Evolutionary conservation across 1,140 invertebrate species (phyloP).

Genomic region (Eriosoma lanigerum): DNA sequence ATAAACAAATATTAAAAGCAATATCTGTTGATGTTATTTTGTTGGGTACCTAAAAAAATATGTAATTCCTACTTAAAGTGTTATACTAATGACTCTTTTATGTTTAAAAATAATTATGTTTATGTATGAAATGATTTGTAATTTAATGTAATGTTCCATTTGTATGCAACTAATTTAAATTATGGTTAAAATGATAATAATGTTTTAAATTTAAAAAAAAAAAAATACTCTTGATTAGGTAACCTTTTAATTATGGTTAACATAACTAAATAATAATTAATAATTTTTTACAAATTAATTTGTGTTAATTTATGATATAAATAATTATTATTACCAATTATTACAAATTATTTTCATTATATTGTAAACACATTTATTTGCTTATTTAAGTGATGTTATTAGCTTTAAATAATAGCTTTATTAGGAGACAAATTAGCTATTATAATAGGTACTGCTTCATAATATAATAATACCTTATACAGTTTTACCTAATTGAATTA

Average conservation of each 20-base stretch:
- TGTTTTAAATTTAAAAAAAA: constrained; percentile 1
- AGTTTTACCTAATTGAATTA: background rate
- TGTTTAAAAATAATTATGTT: background rate
- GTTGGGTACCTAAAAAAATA: constrained; percentile 4
- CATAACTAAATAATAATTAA: background rate
- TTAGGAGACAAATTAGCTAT: constrained; percentile 4
- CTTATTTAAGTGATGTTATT: constrained; percentile 20
- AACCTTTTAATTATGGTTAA: constrained; percentile 4
- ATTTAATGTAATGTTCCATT: background rate
- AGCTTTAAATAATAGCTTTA: constrained; percentile 28
- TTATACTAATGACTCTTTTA: constrained; percentile 18
- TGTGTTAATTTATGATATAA: constrained; percentile 17
- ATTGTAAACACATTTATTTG: constrained; percentile 21
- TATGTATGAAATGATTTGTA: constrained; percentile 14
- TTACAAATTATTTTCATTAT: constrained; percentile 6
- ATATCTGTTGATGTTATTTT: constrained; percentile 30
- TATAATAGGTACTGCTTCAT: constrained; percentile 18
- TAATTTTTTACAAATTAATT: background rate
- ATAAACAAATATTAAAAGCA: constrained; percentile 25
- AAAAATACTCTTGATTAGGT: constrained; percentile 1
- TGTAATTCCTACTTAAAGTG: background rate
- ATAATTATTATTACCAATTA: background rate
- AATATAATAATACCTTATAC: constrained; percentile 6
- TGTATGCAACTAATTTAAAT: background rate
- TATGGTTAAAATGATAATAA: constrained; percentile 6